Conservation (phyloP, 2,888 invertebrate genomes). For the Epinotia nisella region DNA sequence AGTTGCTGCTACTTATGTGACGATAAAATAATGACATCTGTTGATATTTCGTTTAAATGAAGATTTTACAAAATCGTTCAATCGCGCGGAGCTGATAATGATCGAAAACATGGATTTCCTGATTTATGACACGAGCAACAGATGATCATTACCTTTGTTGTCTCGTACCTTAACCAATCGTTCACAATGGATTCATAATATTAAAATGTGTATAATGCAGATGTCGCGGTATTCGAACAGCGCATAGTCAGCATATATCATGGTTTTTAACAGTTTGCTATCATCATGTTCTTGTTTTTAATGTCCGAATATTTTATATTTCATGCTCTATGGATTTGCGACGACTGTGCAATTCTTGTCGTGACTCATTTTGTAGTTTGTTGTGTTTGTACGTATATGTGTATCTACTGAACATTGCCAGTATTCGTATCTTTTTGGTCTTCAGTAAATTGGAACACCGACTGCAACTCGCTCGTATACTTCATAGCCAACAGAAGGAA, state of each 20-base stretch:
- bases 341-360: conserved; percentile 79
- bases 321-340: conserved; percentile 80
- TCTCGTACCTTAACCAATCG: conserved; percentile 24
- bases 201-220: conserved; percentile 30
- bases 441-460: conserved; percentile 79
- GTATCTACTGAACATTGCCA: conserved; percentile 77
- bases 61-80: neutral
- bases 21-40: conserved; percentile 66
- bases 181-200: conserved; percentile 24
- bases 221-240: conserved; percentile 41
- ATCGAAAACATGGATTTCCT: neutral
- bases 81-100: neutral
- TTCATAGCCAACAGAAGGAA: conserved; percentile 50
- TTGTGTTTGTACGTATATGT: conserved; percentile 83
- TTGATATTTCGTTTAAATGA: conserved; percentile 37
- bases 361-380: conserved; percentile 82
- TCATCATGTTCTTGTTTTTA: conserved; percentile 40
- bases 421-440: conserved; percentile 72
- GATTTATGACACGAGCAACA: conserved; percentile 16
- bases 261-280: conserved; percentile 33
- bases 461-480: conserved; percentile 63
- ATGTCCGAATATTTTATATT: conserved; percentile 44
- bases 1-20: conserved; percentile 63
- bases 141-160: conserved; percentile 34
- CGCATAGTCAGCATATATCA: conserved; percentile 32